Conservation (phyloP, 1,140 invertebrate genomes). For the Acromyrmex heyeri region DNA sequence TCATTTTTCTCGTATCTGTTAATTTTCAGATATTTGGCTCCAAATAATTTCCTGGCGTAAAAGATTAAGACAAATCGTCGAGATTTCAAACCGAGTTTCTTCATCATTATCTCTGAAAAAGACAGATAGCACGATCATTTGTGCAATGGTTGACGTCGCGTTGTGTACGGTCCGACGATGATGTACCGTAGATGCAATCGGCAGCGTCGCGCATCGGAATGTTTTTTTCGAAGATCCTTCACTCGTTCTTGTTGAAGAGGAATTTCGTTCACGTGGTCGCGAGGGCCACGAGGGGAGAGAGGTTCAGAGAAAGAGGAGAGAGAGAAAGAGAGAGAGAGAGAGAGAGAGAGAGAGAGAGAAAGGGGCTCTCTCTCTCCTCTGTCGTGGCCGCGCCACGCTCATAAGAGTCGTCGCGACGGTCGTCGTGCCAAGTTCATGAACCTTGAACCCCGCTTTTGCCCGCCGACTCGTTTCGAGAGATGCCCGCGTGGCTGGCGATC, state of each 20-base stretch:
- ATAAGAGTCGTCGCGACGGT: slow-evolving; percentile 75
- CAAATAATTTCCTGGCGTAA: neutral
- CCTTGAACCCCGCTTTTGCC: slow-evolving; percentile 79
- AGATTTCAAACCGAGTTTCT: neutral
- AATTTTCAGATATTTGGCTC: neutral
- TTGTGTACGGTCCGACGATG: neutral
- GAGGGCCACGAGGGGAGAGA: slow-evolving; percentile 14
- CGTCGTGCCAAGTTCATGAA: slow-evolving; percentile 82
- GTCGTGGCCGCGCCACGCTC: slow-evolving; percentile 58
- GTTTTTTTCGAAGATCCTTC: slow-evolving; percentile 67
- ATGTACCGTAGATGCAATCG: slow-evolving; percentile 66
- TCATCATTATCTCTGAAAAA: neutral
- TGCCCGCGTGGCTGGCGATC: slow-evolving; percentile 74
- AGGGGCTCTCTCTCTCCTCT: neutral
- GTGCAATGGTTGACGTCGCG: slow-evolving; percentile 50
- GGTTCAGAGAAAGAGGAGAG: slow-evolving; percentile 23
- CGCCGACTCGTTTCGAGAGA: slow-evolving; percentile 77
- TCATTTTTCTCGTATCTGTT: neutral
- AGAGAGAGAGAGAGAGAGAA: neutral
- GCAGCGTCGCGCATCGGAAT: slow-evolving; percentile 65
- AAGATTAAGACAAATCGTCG: neutral
- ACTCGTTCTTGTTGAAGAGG: slow-evolving; percentile 58
- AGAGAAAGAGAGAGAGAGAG: neutral
- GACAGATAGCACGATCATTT: slow-evolving; percentile 22
- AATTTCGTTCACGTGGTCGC: slow-evolving; percentile 73